phyloP scores from a whole-genome alignment of 2,888 invertebrate genomes.

The Epinotia nisella region DNA sequence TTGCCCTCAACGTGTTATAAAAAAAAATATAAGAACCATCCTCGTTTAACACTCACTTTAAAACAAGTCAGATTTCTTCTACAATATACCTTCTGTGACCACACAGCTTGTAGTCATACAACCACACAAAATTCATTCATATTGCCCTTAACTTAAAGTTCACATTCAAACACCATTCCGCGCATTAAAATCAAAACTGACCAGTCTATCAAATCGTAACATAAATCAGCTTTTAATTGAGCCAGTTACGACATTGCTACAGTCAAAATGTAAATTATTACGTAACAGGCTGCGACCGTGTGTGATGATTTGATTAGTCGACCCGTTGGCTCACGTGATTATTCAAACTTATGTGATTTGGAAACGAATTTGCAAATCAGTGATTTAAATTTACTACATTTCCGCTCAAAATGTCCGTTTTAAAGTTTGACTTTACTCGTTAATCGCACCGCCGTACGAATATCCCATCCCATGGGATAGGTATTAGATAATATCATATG shows the following conservation, averaged over 20 bases:
- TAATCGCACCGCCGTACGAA: too few relatives aligned
- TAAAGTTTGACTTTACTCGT: neutral
- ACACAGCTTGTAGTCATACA: neutral
- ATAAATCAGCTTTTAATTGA: slow-evolving; percentile 45
- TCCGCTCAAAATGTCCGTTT: neutral
- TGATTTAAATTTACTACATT: slow-evolving; percentile 17
- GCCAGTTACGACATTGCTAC: slow-evolving; percentile 24
- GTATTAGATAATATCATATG: too few relatives aligned
- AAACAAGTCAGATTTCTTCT: neutral
- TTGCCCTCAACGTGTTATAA: too few relatives aligned
- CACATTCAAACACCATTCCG: slow-evolving; percentile 49
- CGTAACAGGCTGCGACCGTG: slow-evolving; percentile 12
- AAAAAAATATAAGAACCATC: too few relatives aligned
- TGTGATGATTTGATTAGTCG: slow-evolving; percentile 29
- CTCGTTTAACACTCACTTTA: too few relatives aligned
- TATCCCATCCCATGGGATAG: too few relatives aligned
- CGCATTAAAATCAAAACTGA: slow-evolving; percentile 22
- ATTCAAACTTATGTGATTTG: slow-evolving; percentile 39
- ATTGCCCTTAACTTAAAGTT: slow-evolving; percentile 47
- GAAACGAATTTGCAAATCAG: slow-evolving; percentile 27
- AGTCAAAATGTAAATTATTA: slow-evolving; percentile 25
- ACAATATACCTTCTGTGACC: slow-evolving; percentile 7
- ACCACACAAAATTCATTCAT: neutral
- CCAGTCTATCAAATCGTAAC: slow-evolving; percentile 37
- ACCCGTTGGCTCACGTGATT: slow-evolving; percentile 30